phyloP scores from a whole-genome alignment of 2,797 vertebrate genomes.

The Betta splendens region DNA sequence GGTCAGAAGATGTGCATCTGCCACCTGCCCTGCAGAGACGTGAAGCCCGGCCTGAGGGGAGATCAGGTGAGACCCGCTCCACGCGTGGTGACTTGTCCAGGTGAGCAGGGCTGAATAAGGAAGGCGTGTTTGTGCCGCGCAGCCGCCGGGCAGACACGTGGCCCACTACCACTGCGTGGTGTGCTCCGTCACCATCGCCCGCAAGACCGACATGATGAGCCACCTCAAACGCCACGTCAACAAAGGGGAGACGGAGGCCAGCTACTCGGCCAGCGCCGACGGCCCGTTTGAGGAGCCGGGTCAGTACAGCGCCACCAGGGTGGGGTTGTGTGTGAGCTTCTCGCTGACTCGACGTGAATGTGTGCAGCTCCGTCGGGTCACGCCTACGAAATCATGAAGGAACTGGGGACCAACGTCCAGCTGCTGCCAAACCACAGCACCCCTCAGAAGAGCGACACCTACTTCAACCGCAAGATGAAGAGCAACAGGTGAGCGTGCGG shows the following conservation, averaged over 20 bases:
- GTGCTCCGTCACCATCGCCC: constrained; percentile 91
- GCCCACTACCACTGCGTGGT: constrained; percentile 97
- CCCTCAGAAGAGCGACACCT: constrained; percentile 95
- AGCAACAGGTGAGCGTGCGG: constrained; percentile 85
- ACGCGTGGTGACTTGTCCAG: too few relatives aligned
- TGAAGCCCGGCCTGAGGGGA: constrained; percentile 83
- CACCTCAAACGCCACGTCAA: constrained; percentile 93
- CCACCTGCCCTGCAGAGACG: constrained; percentile 88
- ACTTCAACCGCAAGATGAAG: constrained; percentile 99
- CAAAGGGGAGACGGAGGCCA: constrained; percentile 93
- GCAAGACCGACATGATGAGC: constrained; percentile 94
- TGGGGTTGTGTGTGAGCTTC: too few relatives aligned
- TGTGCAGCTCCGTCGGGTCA: constrained; percentile 74
- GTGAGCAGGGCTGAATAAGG: too few relatives aligned
- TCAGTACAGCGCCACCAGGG: too few relatives aligned
- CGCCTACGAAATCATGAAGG: constrained; percentile 89
- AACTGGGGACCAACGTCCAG: constrained; percentile 92
- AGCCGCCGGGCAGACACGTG: constrained; percentile 84
- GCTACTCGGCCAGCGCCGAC: constrained; percentile 82
- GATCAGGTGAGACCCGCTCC: too few relatives aligned
- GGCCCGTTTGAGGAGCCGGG: constrained; percentile 64
- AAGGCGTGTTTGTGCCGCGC: too few relatives aligned
- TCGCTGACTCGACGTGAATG: not conserved
- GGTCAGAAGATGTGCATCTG: constrained; percentile 98
- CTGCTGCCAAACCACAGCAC: constrained; percentile 92